A percentile compares a stretch with the other conserved stretches of the same genome.
Evolutionary conservation across 2,888 invertebrate genomes (phyloP).

Genomic region (Galerucella nymphaeae): DNA sequence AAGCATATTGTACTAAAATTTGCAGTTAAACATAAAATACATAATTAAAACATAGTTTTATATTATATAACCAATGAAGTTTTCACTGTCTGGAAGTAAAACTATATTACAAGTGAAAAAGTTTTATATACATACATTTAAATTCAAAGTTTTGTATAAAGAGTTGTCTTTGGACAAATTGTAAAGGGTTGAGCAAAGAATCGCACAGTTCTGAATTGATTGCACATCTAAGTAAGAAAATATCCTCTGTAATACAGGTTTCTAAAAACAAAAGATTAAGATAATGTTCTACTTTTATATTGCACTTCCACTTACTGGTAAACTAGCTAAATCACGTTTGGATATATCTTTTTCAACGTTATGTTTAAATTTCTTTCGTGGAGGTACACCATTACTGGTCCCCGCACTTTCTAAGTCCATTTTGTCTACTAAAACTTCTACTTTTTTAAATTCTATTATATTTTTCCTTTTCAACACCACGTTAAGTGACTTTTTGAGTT

Average conservation of each 20-base stretch:
- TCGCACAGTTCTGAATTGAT: conserved; percentile 53
- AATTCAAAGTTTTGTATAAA: conserved; percentile 52
- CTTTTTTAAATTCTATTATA: conserved; percentile 8
- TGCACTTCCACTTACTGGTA: conserved; percentile 44
- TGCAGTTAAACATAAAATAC: background rate
- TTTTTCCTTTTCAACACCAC: conserved; percentile 17
- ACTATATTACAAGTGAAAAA: background rate
- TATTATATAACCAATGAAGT: no score
- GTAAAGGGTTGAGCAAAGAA: conserved; percentile 54
- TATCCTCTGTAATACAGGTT: conserved; percentile 52
- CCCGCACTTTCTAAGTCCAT: conserved; percentile 38
- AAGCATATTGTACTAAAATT: conserved; percentile 54
- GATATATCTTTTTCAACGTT: conserved; percentile 38
- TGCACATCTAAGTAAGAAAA: conserved; percentile 54
- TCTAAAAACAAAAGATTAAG: conserved; percentile 42
- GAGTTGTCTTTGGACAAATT: conserved; percentile 53
- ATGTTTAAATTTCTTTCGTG: conserved; percentile 46
- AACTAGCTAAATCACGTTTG: conserved; percentile 43
- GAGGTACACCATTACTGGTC: conserved; percentile 39
- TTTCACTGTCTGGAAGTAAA: background rate
- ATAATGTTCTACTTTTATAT: conserved; percentile 10
- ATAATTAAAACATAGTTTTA: background rate
- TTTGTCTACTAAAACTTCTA: conserved; percentile 23
- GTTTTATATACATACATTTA: conserved; percentile 48
- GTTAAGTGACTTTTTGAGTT: conserved; percentile 24